Conservation (phyloP, 2,888 invertebrate genomes). For the Diloba caeruleocephala region DNA sequence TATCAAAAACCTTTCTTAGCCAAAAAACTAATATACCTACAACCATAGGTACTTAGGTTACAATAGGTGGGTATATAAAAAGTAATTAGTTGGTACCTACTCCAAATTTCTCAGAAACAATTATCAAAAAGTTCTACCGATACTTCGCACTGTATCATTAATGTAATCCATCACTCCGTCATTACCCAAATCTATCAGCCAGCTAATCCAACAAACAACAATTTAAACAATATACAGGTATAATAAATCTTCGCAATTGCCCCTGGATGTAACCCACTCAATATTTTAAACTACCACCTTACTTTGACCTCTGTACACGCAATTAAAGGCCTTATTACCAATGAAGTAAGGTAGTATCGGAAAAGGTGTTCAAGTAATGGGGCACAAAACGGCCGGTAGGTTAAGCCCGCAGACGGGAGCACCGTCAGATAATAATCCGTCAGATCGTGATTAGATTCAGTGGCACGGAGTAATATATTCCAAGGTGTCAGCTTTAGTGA, state of each 20-base stretch:
- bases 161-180: constrained; percentile 54
- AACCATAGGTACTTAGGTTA: too few relatives aligned
- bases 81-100: constrained; percentile 2
- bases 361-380: constrained; percentile 58
- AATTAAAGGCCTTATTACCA: constrained; percentile 46
- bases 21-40: too few relatives aligned
- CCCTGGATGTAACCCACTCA: constrained; percentile 54
- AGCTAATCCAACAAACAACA: constrained; percentile 81
- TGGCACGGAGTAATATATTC: constrained; percentile 86
- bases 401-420: constrained; percentile 72
- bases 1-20: too few relatives aligned
- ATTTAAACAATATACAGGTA: constrained; percentile 81
- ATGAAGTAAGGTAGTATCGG: constrained; percentile 42
- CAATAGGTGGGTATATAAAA: too few relatives aligned
- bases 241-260: constrained; percentile 82
- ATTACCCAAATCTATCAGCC: constrained; percentile 56
- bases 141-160: constrained; percentile 1
- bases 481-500: constrained; percentile 74
- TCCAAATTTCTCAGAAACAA: neutral
- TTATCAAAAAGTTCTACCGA: constrained; percentile 1
- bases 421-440: constrained; percentile 85
- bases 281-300: constrained; percentile 55
- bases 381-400: constrained; percentile 74
- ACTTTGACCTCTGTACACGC: constrained; percentile 11
- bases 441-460: constrained; percentile 88